Base-by-base conservation (phyloP, 2,113 vertebrate species). In the Vulpes ferrilata region DNA sequence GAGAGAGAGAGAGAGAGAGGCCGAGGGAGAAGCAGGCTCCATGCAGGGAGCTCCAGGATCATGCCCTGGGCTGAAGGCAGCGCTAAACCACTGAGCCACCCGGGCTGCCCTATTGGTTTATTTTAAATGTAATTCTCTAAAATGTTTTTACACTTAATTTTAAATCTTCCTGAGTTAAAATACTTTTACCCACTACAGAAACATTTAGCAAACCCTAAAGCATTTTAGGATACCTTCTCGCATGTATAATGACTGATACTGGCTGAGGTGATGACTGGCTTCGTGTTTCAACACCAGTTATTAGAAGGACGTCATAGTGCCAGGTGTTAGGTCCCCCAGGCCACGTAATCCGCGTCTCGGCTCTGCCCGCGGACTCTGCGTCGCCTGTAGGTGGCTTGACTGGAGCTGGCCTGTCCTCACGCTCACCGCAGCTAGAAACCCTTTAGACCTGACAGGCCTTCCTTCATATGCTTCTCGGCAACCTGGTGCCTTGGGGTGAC, bases 341-440 rank as follows among this genome's bases (percentile, higher is more conserved):
- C 55, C 62, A 51, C 51, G 5, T 19, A 51, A 38, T 88, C 22
- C 32, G 25, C 27, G 19, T 92, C 16, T 11, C 69, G 88, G 67
- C 53, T 67, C 11, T 95, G 59, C 23, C 83, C 35, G 27, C 32
- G 16, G 43, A 71, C 59, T 62, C 55, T 74, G 53, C 62, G 27
- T 85, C 80, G 30, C 76, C 10, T 59, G 30, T 87, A 65, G 69
- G n/a, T 35, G n/a, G 20, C n/a, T 91, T 78, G 17, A 74, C 53
- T 82, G 67, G 81, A 93, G 32, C 55, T 55, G 25, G 86, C n/a
- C 76, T 81, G 91, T 88, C 51, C 84, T 96, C 85, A 6, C 53
- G 71, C 43, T 95, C 78, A 81, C 82, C 11, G 30, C 82, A 73
- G 32, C 7, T 93, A 1, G 82, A 78, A 95, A 65, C 87, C 17